A percentile compares a stretch with the other conserved stretches of the same genome.
These are phyloP conservation scores for Pao palembangensis DNA, from an alignment of 2,113 vertebrate species.

Conservation along the genomic window DNA sequence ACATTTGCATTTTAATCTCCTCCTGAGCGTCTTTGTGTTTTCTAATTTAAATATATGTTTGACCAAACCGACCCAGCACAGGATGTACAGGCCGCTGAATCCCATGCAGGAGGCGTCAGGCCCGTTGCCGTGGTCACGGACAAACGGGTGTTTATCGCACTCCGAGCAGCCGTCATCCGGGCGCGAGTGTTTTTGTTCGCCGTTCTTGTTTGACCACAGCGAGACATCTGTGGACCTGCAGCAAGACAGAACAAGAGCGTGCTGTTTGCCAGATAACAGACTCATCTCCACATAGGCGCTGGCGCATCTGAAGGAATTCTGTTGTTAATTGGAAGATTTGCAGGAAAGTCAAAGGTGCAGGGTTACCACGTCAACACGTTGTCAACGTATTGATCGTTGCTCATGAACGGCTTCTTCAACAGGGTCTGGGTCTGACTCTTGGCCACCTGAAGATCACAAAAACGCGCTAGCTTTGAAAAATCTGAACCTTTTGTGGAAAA, in stretches of 20 bases:
- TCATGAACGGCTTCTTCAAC: conserved; percentile 22
- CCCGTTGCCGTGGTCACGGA: background rate
- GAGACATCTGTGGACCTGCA: conserved; percentile 28
- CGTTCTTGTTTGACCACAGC: conserved; percentile 17
- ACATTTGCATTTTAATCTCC: background rate
- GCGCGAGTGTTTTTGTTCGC: background rate
- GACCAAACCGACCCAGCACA: conserved; percentile 52
- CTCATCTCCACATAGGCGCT: background rate
- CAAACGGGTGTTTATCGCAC: background rate
- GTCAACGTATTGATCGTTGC: conserved; percentile 40
- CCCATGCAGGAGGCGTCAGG: conserved; percentile 23
- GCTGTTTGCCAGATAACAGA: background rate
- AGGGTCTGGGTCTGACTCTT: background rate
- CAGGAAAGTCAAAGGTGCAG: background rate
- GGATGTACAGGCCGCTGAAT: conserved; percentile 66
- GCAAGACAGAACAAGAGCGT: background rate
- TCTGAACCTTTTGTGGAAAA: background rate
- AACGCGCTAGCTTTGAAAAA: background rate
- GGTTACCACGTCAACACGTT: conserved; percentile 29
- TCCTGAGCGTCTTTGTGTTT: background rate
- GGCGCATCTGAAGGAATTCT: background rate
- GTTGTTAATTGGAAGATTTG: background rate
- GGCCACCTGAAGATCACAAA: conserved; percentile 26
- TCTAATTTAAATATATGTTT: background rate
- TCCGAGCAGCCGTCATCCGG: conserved; percentile 24